Evolutionary conservation across 2,113 vertebrate genomes (phyloP).

Genomic region (Centrocercus urophasianus): DNA sequence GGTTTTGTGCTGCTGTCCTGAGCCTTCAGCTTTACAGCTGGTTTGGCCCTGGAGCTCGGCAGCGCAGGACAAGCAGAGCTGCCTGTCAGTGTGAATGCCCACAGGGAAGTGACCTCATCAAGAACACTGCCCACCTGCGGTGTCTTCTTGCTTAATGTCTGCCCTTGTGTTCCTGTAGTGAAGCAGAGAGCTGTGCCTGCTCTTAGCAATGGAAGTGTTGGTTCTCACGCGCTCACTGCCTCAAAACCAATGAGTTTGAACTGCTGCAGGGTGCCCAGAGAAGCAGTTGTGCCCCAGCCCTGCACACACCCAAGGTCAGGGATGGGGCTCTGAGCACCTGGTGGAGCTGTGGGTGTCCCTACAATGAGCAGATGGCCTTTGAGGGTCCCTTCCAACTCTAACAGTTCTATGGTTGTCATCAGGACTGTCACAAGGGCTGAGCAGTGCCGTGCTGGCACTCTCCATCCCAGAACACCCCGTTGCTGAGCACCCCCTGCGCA

Average conservation of each 20-base stretch:
- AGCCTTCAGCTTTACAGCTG: not conserved
- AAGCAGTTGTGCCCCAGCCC: too few relatives aligned
- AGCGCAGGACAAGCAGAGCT: accelerated
- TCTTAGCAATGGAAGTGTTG: not conserved
- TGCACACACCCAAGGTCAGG: too few relatives aligned
- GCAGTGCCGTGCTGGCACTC: too few relatives aligned
- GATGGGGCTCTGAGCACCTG: too few relatives aligned
- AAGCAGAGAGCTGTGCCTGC: not conserved
- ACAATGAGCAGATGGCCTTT: too few relatives aligned
- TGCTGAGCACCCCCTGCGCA: not conserved
- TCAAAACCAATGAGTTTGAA: not conserved
- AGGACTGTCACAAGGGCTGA: not conserved
- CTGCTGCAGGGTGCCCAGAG: too few relatives aligned
- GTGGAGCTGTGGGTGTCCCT: too few relatives aligned
- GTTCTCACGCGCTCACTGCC: too few relatives aligned
- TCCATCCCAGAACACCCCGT: not conserved
- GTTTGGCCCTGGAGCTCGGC: not conserved
- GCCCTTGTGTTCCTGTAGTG: not conserved
- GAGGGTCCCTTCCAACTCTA: too few relatives aligned
- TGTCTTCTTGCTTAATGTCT: not conserved
- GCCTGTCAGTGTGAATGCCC: accelerated
- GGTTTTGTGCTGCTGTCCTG: not conserved
- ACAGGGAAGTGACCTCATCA: too few relatives aligned
- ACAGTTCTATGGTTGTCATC: too few relatives aligned
- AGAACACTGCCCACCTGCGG: accelerated